Conservation (phyloP, 2,113 vertebrate genomes). For the Ibidorhyncha struthersii region DNA sequence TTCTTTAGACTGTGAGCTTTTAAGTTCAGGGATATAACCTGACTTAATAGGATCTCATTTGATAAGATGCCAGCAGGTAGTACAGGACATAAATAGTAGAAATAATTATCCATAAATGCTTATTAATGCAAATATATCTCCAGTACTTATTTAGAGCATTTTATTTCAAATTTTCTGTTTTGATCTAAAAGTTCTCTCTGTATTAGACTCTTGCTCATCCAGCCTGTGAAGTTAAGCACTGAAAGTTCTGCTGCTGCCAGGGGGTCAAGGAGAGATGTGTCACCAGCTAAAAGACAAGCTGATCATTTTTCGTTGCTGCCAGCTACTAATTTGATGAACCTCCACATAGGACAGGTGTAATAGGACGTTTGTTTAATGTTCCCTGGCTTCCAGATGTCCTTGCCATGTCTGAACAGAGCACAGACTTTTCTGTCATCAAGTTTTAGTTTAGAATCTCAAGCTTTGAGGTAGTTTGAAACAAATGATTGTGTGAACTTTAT, state of each 20-base stretch:
- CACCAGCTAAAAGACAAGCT: neutral
- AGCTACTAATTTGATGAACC: neutral
- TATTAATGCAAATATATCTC: neutral
- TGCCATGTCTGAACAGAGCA: neutral
- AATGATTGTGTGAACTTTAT: neutral
- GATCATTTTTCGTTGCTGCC: neutral
- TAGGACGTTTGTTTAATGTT: neutral
- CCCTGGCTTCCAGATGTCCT: neutral
- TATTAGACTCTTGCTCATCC: neutral
- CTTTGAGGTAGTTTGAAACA: neutral
- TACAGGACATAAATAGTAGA: neutral
- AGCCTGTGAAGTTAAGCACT: neutral
- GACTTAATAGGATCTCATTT: neutral
- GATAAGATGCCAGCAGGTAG: neutral
- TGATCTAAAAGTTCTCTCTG: neutral
- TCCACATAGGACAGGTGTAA: neutral
- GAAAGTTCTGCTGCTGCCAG: neutral
- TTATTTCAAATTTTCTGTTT: neutral
- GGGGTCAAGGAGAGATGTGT: neutral
- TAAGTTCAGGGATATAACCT: neutral
- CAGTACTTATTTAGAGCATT: neutral
- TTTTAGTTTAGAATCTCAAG: neutral
- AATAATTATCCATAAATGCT: conserved; percentile 9
- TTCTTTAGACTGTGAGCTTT: neutral
- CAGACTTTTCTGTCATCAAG: neutral